These are phyloP conservation scores for Mungos mungo DNA, from an alignment of 2,113 vertebrate species.

Conservation along the genomic window DNA sequence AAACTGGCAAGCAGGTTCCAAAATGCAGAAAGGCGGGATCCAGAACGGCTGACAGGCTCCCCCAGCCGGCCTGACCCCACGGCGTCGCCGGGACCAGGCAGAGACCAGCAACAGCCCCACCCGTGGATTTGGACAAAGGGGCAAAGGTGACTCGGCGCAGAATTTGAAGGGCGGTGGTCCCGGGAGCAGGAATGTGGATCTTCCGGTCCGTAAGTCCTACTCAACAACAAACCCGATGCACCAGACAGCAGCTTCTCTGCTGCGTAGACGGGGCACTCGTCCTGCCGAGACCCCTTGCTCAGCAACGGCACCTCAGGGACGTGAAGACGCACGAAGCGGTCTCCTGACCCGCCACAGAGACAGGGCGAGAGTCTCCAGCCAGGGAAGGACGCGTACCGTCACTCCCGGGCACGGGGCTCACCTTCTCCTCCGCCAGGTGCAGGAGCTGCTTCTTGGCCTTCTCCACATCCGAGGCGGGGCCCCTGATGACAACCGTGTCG, in stretches of 20 bases:
- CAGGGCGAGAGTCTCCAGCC: not conserved
- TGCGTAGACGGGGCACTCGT: fast-evolving
- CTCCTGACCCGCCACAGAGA: no score
- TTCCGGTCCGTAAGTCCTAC: fast-evolving
- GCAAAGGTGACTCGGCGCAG: fast-evolving
- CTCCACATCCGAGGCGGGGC: conserved; percentile 96
- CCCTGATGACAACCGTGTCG: conserved; percentile 96
- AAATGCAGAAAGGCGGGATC: not conserved
- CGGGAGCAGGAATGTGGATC: fast-evolving
- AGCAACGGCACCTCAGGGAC: fast-evolving
- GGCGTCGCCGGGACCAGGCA: fast-evolving
- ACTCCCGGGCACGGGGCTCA: conserved; percentile 66
- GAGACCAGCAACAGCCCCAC: not conserved
- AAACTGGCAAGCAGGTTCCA: not conserved
- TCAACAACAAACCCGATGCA: not conserved
- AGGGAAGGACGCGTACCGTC: no score
- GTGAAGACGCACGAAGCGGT: fast-evolving
- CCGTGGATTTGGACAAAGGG: fast-evolving
- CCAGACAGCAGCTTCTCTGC: not conserved
- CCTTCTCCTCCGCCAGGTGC: conserved; percentile 98
- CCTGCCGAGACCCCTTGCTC: not conserved
- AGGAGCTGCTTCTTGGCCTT: conserved; percentile 96
- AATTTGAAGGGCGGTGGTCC: not conserved
- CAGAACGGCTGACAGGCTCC: not conserved
- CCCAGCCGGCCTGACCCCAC: fast-evolving